Conservation (phyloP, 35 echinoderm and acorn worm species). For the Chiridota heheva region DNA sequence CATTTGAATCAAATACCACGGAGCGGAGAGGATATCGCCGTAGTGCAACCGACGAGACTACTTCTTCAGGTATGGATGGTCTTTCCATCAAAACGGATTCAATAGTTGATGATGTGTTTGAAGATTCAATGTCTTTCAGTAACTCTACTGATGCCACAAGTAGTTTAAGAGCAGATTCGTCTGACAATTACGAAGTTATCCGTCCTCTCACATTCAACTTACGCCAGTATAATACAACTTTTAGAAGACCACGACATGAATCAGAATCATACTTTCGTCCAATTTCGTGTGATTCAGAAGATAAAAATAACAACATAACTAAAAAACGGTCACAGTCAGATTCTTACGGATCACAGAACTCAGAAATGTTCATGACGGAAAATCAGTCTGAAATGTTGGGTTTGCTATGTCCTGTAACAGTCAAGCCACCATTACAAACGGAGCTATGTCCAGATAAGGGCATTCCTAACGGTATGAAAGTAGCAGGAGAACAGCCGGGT, state of each 20-base stretch:
- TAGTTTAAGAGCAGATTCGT: neutral
- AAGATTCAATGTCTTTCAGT: neutral
- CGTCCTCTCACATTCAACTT: neutral
- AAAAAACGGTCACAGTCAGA: too few relatives aligned
- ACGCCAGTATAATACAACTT: neutral
- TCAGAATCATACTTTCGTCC: constrained; percentile 24
- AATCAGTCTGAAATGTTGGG: too few relatives aligned
- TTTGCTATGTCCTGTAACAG: too few relatives aligned
- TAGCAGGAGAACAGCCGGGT: too few relatives aligned
- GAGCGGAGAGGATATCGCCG: neutral
- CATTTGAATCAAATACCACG: neutral
- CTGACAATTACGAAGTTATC: neutral
- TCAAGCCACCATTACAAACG: too few relatives aligned
- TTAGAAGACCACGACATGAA: constrained; percentile 1
- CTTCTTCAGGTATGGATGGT: constrained; percentile 24
- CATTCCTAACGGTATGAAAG: too few relatives aligned
- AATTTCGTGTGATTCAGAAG: neutral
- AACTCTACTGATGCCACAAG: constrained; percentile 16
- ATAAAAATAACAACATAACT: too few relatives aligned
- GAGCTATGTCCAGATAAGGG: too few relatives aligned
- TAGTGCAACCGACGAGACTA: neutral
- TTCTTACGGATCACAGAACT: too few relatives aligned
- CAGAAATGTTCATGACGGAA: too few relatives aligned
- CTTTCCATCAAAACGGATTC: constrained; percentile 30
- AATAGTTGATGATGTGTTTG: constrained; percentile 40